These are phyloP conservation scores for Ochlodes sylvanus DNA, from an alignment of 2,888 invertebrate genomes.

Conservation along the genomic window DNA sequence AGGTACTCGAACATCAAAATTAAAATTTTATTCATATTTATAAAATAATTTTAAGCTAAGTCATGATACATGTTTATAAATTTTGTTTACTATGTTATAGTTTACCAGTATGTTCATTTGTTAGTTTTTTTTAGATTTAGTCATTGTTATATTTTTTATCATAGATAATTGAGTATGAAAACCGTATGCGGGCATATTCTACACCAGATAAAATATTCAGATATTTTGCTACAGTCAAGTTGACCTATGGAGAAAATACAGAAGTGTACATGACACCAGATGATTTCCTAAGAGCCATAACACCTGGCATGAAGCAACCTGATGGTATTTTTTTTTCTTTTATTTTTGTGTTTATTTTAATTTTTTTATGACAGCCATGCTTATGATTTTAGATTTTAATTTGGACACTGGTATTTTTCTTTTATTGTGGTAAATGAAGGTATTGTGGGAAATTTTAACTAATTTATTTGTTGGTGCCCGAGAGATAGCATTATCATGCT, in stretches of 20 bases:
- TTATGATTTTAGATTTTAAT: neutral
- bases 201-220: constrained; percentile 99
- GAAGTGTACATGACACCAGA: constrained; percentile 98
- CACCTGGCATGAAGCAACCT: constrained; percentile 98
- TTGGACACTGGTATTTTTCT: too few species aligned
- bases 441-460: too few species aligned
- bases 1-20: too few species aligned
- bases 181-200: constrained; percentile 97
- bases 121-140: constrained; percentile 41
- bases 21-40: too few species aligned
- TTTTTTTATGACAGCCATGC: constrained; percentile 16
- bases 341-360: constrained; percentile 32
- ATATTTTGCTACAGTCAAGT: constrained; percentile 98
- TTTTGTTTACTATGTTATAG: too few species aligned
- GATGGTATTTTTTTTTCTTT: constrained; percentile 88
- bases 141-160: constrained; percentile 50
- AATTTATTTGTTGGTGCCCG: too few species aligned
- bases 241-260: constrained; percentile 86
- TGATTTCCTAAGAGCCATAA: constrained; percentile 98
- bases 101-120: constrained; percentile 29
- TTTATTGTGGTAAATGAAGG: too few species aligned
- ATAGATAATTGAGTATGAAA: constrained; percentile 99
- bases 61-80: too few species aligned
- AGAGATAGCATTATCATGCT: too few species aligned
- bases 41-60: too few species aligned